Evolutionary conservation across 1,140 invertebrate species (phyloP), one percentile per base, ranked within the genome.

Genomic region (Eueides isabella): DNA sequence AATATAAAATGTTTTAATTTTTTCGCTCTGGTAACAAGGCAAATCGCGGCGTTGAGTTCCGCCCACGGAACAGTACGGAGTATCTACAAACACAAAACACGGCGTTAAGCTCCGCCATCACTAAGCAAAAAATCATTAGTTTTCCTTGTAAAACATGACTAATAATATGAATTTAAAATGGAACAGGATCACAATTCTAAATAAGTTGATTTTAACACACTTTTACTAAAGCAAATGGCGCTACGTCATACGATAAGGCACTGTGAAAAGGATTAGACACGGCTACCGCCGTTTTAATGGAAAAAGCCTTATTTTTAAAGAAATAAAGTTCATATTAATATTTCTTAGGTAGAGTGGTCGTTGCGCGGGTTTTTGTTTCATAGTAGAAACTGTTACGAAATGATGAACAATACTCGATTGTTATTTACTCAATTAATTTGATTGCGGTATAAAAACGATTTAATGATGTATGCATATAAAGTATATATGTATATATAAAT

Each of bases 181-280:
- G 12, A 55, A 55, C 19, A 23, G 48, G 23, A 26, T 26, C 48
- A 55, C 48, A 55, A 26, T 55, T 55, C 19, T 55, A 55, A 55
- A 55, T 55, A 55, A 26, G 19, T 55, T 3, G 11, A 55, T 55
- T 23, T 55, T 26, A 55, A 9, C 41, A 48, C n/a, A 55, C 48
- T 55, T 55, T 55, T 55, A 61, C 44, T 61, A 30, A 68, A 55
- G 28, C 67, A 44, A 68, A 68, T 26, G 67, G 41, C 38, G n/a
- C 67, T 55, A 68, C 67, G 67, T 68, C 67, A 68, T n/a, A 68
- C 67, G 67, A 68, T 68, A 75, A 70, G 61, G 74, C 61, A 38
- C 31, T 61, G 65, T 75, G n/a, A 35, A 66, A 71, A 75, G 23
- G 63, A 75, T 75, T 75, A 30, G 74, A 38, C 63, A 71, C 62